These are phyloP conservation scores for Polietes domitor DNA, from an alignment of 2,888 invertebrate species.

Conservation along the genomic window DNA sequence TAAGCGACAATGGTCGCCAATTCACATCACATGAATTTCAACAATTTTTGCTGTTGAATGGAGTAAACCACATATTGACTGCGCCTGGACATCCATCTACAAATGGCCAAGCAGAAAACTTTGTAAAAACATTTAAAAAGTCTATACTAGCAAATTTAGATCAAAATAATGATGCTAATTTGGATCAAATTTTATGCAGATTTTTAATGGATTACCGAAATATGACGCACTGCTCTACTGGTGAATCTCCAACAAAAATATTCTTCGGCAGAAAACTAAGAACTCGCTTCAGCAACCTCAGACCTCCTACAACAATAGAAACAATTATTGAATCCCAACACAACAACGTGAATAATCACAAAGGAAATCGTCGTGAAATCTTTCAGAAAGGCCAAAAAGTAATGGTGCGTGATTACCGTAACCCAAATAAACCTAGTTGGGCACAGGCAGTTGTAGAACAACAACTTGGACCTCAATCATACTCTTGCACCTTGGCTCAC, in stretches of 20 bases:
- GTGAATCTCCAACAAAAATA: conserved; percentile 61
- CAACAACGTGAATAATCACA: conserved; percentile 32
- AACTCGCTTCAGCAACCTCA: conserved; percentile 12
- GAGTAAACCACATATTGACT: conserved; percentile 37
- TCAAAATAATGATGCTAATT: conserved; percentile 2
- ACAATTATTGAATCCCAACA: conserved; percentile 50
- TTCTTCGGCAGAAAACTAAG: conserved; percentile 55
- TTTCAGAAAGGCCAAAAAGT: conserved; percentile 61
- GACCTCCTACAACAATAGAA: conserved; percentile 53
- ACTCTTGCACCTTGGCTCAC: conserved; percentile 36
- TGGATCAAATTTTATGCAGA: conserved; percentile 46
- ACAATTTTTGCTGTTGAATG: not conserved
- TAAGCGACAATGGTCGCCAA: conserved; percentile 63
- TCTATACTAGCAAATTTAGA: conserved; percentile 53
- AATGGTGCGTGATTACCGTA: too few species aligned
- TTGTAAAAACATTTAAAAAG: conserved; percentile 69
- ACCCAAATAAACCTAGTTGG: too few species aligned
- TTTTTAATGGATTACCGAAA: conserved; percentile 55
- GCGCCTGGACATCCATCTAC: conserved; percentile 35
- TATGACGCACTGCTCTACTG: conserved; percentile 61
- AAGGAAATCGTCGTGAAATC: too few species aligned
- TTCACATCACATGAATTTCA: conserved; percentile 59
- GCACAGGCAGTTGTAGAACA: conserved; percentile 58
- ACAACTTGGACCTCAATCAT: too few species aligned
- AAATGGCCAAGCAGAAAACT: too few species aligned